Base-by-base conservation (phyloP, 2,888 invertebrate genomes). In the Zonitis immaculata region DNA sequence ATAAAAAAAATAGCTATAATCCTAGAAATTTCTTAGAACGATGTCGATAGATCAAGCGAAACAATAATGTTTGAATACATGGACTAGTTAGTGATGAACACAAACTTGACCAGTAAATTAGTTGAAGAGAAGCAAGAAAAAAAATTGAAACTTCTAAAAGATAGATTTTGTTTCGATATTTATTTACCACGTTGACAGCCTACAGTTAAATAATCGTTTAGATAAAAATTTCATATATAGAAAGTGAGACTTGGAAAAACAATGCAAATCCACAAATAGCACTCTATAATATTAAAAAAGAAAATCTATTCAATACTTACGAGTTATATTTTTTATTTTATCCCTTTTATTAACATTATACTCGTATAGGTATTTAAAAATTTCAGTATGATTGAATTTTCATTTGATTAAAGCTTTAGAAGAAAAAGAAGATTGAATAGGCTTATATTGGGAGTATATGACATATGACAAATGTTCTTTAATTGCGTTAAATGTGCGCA, bases 21-120 rank as follows among this genome's bases (percentile, higher is more conserved):
- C 39, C 11, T 11, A 1, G 9, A n/a, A n/a, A 20, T 39, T 39
- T n/a, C 27, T 20, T 47, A 39, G 47, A 47, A 50, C 52, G 46
- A 45, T 44, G 57, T 59, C 54, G 61, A 59, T 61, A 58, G 50
- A 20, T 47, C 48, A 25, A 16, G 27, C 54, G 57, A 58, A 63
- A 63, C 63, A 61, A 61, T 63, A 60, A 61, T 52, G 53, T 56
- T 51, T 52, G 52, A 54, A 55, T 56, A 56, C 59, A 57, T 61
- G 59, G 61, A 63, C 60, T 63, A 62, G 54, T 52, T 48, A 52
- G 39, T 16, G 39, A 25, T 45, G 47, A 50, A 54, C 51, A 51
- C 46, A 35, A 44, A 39, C 20, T 39, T 51, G 48, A 35, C 42
- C 32, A 35, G 32, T 5, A 6, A 18, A 18, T 39, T 39, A 39